Conservation (phyloP, 2,797 vertebrate genomes). For the Gymnothorax reevesii region DNA sequence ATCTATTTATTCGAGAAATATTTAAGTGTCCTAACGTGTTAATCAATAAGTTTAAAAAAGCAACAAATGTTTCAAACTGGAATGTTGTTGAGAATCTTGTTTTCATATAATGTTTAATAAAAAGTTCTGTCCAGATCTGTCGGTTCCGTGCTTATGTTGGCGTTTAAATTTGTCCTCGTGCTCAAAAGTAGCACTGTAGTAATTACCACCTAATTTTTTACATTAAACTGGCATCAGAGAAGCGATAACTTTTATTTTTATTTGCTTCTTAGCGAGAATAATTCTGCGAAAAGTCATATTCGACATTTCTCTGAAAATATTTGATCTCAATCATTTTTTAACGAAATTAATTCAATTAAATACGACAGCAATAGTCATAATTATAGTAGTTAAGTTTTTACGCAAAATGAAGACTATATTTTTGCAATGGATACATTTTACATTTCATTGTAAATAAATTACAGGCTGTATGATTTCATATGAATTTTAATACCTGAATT, state of each 20-base stretch:
- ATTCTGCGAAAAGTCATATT: not conserved
- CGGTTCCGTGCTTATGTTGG: slow-evolving; percentile 9
- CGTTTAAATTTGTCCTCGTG: slow-evolving; percentile 14
- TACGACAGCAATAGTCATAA: not conserved
- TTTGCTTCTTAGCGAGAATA: not conserved
- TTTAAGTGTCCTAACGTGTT: slow-evolving; percentile 71
- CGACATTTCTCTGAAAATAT: not conserved
- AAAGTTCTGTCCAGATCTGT: slow-evolving; percentile 71
- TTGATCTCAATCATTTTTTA: not conserved
- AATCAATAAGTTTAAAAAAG: slow-evolving; percentile 67
- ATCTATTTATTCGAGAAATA: slow-evolving; percentile 76
- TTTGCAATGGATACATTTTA: not conserved
- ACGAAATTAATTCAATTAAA: not conserved
- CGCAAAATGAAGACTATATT: not conserved
- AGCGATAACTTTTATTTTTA: too few relatives aligned
- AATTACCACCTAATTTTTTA: not conserved
- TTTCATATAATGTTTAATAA: slow-evolving; percentile 86
- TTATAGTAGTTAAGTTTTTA: not conserved
- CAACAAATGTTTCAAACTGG: slow-evolving; percentile 66
- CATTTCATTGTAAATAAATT: not conserved
- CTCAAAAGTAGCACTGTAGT: not conserved
- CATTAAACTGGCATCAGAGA: not conserved
- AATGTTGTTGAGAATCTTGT: slow-evolving; percentile 77
- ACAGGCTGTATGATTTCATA: too few relatives aligned
- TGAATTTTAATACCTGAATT: too few relatives aligned